These are phyloP conservation scores for Orthonyx spaldingii DNA, from an alignment of 2,113 vertebrate species.

Conservation along the genomic window DNA sequence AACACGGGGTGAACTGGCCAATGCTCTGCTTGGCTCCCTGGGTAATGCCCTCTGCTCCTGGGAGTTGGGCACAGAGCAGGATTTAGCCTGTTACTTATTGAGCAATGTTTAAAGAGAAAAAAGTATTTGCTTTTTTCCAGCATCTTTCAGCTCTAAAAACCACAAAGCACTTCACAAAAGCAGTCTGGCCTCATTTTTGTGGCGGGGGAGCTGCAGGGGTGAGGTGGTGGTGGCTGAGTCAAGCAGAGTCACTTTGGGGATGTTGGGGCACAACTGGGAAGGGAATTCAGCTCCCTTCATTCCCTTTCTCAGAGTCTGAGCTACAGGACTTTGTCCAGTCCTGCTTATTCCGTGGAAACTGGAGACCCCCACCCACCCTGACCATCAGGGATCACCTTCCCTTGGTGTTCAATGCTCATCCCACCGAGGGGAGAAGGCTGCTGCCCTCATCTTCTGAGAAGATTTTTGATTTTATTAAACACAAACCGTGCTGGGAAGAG, in stretches of 20 bases:
- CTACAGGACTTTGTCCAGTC: neutral
- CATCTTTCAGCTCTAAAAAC: neutral
- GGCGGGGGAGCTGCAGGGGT: neutral
- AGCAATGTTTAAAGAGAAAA: neutral
- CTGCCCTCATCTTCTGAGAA: neutral
- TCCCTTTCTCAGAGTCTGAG: neutral
- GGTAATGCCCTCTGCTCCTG: neutral
- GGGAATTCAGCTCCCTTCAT: neutral
- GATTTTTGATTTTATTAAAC: neutral
- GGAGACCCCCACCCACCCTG: neutral
- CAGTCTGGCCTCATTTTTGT: neutral
- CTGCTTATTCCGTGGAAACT: neutral
- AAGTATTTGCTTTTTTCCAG: neutral
- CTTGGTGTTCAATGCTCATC: neutral
- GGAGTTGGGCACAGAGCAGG: neutral
- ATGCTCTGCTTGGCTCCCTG: neutral
- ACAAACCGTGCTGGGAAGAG: neutral
- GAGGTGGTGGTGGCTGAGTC: neutral
- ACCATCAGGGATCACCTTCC: neutral
- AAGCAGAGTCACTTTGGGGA: neutral
- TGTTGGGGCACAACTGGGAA: neutral
- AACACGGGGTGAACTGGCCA: neutral
- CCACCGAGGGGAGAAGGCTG: neutral
- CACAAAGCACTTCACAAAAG: neutral
- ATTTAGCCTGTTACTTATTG: neutral